These are phyloP conservation scores for Periophthalmus modestus DNA, from an alignment of 2,113 vertebrate species.

Conservation along the genomic window DNA sequence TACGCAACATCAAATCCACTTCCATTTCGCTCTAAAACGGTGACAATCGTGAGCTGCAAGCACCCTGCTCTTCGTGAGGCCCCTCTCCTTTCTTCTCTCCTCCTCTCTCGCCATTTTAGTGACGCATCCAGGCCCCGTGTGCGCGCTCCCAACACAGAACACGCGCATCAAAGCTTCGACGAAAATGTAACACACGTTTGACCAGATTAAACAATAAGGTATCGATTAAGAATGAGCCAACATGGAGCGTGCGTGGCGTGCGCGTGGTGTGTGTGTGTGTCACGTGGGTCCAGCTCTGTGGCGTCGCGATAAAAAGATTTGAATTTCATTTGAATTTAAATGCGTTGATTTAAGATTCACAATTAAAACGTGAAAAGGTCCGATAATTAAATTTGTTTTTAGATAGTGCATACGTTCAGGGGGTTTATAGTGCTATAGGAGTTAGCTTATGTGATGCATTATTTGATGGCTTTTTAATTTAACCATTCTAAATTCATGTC, in stretches of 20 bases:
- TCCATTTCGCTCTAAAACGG: neutral
- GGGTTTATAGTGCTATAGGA: neutral
- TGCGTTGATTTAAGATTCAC: neutral
- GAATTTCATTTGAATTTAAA: conserved; percentile 56
- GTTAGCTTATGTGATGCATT: neutral
- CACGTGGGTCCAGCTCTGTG: conserved; percentile 38
- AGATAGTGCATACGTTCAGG: neutral
- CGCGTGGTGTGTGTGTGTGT: neutral
- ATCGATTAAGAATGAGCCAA: conserved; percentile 36
- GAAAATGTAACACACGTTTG: conserved; percentile 20
- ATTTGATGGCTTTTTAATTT: neutral
- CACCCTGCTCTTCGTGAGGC: neutral
- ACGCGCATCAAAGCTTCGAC: conserved; percentile 4
- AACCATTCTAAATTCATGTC: neutral
- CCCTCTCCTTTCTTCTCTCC: neutral
- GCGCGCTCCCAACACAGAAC: conserved; percentile 5
- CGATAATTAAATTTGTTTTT: neutral
- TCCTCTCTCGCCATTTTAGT: conserved; percentile 4
- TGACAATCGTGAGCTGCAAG: neutral
- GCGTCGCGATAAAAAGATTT: conserved; percentile 65
- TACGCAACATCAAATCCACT: conserved; percentile 8
- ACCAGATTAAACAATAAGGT: conserved; percentile 9
- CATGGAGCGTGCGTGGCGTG: neutral
- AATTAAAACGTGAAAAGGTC: neutral
- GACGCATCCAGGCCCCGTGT: conserved; percentile 1